Conservation (phyloP, 2,797 vertebrate species). For the Artibeus lituratus region DNA sequence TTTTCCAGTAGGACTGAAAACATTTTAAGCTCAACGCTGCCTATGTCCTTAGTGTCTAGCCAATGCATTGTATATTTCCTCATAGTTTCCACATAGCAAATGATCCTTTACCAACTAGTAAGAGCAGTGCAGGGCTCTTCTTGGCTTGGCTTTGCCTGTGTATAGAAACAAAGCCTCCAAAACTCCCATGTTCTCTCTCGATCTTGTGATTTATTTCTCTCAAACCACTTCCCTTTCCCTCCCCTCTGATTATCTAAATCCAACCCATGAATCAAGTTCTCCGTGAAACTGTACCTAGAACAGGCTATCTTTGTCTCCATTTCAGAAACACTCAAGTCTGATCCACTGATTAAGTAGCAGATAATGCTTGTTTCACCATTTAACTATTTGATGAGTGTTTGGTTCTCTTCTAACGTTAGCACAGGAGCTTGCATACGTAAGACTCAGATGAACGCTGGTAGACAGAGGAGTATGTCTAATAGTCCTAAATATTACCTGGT, state of each 20-base stretch:
- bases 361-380: not conserved
- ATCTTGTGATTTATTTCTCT: not conserved
- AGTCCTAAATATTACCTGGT: not conserved
- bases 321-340: not conserved
- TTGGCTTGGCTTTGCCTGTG: not conserved
- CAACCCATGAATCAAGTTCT: not conserved
- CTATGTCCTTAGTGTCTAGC: not conserved
- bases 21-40: not conserved
- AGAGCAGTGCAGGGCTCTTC: not conserved
- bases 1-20: not conserved
- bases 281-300: not conserved
- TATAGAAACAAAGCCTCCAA: not conserved
- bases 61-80: not conserved
- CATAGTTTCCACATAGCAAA: not conserved
- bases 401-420: not conserved
- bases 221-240: not conserved
- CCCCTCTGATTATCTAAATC: not conserved
- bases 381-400: not conserved
- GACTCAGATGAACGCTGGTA: not conserved
- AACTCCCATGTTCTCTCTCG: not conserved
- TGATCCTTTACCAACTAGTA: not conserved
- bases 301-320: not conserved
- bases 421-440: not conserved
- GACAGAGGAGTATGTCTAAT: not conserved
- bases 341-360: not conserved